These are phyloP conservation scores for Syngnathus typhle DNA, from an alignment of 2,113 vertebrate species.

Conservation along the genomic window DNA sequence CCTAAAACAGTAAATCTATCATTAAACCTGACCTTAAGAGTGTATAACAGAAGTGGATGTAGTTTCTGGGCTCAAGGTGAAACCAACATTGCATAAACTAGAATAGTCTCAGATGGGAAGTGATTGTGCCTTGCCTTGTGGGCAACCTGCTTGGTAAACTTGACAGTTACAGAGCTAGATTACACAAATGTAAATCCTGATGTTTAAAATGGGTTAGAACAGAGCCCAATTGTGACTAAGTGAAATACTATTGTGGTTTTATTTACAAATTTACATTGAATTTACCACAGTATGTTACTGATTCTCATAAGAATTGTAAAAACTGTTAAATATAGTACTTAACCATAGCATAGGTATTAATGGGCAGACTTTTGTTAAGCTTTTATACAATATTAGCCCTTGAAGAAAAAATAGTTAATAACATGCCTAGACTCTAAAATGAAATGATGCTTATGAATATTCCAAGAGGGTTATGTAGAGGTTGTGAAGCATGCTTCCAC, in stretches of 20 bases:
- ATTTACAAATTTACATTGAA: no score
- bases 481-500: constrained; percentile 24
- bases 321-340: no score
- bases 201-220: background rate
- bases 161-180: background rate
- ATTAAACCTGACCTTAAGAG: background rate
- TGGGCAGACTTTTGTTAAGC: constrained; percentile 12
- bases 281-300: no score
- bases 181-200: background rate
- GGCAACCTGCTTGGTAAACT: background rate
- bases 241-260: background rate
- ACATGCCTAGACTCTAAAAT: constrained; percentile 25
- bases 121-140: background rate
- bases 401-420: constrained; percentile 28
- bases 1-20: background rate
- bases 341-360: background rate
- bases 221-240: background rate
- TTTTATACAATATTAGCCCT: constrained; percentile 18
- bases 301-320: no score
- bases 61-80: background rate
- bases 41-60: background rate
- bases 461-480: constrained; percentile 34
- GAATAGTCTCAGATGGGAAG: background rate
- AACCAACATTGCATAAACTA: background rate
- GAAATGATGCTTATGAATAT: constrained; percentile 41